These are phyloP conservation scores for Nyctibius grandis DNA, from an alignment of 2,797 vertebrate genomes.

Conservation along the genomic window DNA sequence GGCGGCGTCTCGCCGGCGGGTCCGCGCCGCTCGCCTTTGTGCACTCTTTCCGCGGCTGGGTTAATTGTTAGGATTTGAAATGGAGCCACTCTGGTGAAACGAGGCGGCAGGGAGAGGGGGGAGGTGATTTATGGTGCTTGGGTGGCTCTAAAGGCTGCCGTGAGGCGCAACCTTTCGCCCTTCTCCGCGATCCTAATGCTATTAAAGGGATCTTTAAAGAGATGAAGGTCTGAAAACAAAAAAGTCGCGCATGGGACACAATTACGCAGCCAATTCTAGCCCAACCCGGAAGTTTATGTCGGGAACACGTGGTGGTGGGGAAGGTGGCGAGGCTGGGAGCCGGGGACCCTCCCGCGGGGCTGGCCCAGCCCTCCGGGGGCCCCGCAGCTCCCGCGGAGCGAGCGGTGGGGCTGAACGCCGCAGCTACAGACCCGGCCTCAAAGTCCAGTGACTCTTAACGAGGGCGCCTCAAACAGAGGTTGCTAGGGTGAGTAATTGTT, in stretches of 20 bases:
- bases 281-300: slow-evolving; percentile 82
- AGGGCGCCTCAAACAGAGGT: slow-evolving; percentile 14
- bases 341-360: slow-evolving; percentile 23
- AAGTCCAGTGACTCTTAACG: neutral
- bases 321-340: slow-evolving; percentile 71
- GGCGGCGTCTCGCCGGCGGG: neutral
- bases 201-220: neutral
- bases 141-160: neutral
- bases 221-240: slow-evolving; percentile 43
- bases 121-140: neutral
- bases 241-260: slow-evolving; percentile 55
- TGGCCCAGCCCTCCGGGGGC: neutral
- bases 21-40: neutral
- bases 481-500: slow-evolving; percentile 53
- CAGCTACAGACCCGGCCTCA: neutral
- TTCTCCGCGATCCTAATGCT: neutral
- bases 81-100: neutral
- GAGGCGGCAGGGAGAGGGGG: neutral
- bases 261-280: slow-evolving; percentile 70
- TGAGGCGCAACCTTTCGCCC: neutral
- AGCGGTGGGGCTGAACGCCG: neutral
- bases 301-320: slow-evolving; percentile 81
- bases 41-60: neutral
- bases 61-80: neutral
- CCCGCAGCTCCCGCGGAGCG: neutral